Evolutionary conservation across 2,113 vertebrate species (phyloP), one percentile per base, ranked within the genome.

Genomic region (Cebus imitator): DNA sequence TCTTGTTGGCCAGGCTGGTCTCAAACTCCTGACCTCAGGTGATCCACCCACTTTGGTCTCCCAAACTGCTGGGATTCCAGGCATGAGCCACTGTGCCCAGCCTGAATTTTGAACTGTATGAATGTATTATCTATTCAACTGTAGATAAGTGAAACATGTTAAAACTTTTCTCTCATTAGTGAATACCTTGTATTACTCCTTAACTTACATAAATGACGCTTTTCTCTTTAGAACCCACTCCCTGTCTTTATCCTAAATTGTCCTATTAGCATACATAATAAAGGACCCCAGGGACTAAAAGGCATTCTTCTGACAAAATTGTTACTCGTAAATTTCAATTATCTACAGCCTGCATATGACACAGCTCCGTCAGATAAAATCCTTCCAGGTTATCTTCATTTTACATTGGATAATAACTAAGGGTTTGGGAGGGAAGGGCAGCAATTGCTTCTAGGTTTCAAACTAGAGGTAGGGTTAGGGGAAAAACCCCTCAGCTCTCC

Each of bases 311-410:
- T 93, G 89, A 94, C n/a, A 89, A 86, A 95, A 89, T 64, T 85
- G 70, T 58, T 93, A 21, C 75, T 91, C 89, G 23, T 93, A 88
- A 94, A 93, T 95, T 93, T 97, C 87, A 94, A 30, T 83, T 89
- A 79, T 70, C 40, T 8, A 50, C 17, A 96, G 87, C 8, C 48
- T 81, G 57, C 68, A 37, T 48, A 37, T 85, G 95, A 94, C 82
- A 73, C 43, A 70, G 85, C 43, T 85, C 52, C 94, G 45, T 89
- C 86, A 52, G 79, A 48, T 45, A 72, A 95, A 84, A 87, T 81
- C 76, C 48, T 76, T 84, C 61, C 55, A 93, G 10, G 43, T 90
- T 57, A 48, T 80, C 84, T 90, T 96, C 43, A 43, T 80, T 91
- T 93, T 25, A 55, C 11, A 2, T 32, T 52, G 40, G 75, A 10